Conservation (phyloP, 2,113 vertebrate genomes). For the Furnarius figulus region DNA sequence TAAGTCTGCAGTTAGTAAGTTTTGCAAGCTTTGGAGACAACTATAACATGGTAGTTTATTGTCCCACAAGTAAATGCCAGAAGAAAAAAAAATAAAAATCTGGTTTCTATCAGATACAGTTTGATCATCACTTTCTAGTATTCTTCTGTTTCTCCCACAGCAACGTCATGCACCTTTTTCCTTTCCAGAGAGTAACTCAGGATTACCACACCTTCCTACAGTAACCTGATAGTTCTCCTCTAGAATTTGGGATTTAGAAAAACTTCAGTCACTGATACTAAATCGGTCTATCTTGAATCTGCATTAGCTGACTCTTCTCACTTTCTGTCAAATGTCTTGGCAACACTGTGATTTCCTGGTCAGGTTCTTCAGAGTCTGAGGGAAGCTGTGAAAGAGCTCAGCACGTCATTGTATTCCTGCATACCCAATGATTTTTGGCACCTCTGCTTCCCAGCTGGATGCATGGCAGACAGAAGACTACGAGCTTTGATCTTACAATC, state of each 20-base stretch:
- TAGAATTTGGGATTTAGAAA: not conserved
- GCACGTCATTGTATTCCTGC: not conserved
- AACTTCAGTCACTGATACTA: not conserved
- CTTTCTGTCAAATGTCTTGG: not conserved
- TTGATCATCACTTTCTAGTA: not conserved
- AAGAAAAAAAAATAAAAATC: not conserved
- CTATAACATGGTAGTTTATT: not conserved
- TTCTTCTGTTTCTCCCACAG: not conserved
- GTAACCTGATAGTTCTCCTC: not conserved
- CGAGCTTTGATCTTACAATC: not conserved
- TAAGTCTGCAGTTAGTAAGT: not conserved
- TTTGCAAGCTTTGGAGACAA: not conserved
- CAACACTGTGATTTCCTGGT: not conserved
- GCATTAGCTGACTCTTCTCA: not conserved
- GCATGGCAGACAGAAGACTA: not conserved
- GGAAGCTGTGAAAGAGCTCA: not conserved
- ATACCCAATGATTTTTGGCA: not conserved
- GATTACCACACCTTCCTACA: not conserved
- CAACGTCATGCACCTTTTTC: not conserved
- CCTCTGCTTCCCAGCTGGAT: not conserved
- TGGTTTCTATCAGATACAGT: not conserved
- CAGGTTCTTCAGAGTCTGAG: not conserved
- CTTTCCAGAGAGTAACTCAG: not conserved
- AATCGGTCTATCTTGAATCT: not conserved
- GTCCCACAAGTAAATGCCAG: not conserved